A percentile compares a stretch with the other conserved stretches of the same genome.
These are phyloP conservation scores for Gouania willdenowi DNA, from an alignment of 2,797 vertebrate species.

Conservation along the genomic window DNA sequence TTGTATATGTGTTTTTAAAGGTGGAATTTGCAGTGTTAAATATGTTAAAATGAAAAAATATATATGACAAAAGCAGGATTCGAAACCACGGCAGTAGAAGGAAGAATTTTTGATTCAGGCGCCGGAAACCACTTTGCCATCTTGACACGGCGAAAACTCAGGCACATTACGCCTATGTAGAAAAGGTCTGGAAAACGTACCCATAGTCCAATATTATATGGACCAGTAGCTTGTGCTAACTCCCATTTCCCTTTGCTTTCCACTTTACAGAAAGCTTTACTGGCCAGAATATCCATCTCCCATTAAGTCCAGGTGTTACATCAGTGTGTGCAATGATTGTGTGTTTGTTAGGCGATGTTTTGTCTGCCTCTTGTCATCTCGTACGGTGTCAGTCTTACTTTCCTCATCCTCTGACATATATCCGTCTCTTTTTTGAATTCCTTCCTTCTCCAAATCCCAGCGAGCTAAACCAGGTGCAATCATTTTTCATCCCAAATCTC, in stretches of 20 bases:
- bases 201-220: no score
- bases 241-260: conserved; percentile 44
- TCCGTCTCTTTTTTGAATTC: conserved; percentile 13
- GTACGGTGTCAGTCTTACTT: conserved; percentile 1
- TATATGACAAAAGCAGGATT: no score
- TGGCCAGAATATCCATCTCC: conserved; percentile 59
- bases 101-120: no score
- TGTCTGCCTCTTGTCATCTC: conserved; percentile 1
- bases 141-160: no score
- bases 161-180: no score
- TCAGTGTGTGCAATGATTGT: not conserved
- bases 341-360: not conserved
- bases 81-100: no score
- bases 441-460: conserved; percentile 24
- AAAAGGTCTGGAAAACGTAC: no score
- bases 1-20: no score
- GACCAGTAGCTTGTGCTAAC: conserved; percentile 32
- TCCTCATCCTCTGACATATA: conserved; percentile 2
- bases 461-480: conserved; percentile 61
- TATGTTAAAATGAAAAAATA: no score
- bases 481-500: conserved; percentile 57
- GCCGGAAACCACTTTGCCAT: no score
- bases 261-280: conserved; percentile 50
- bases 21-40: no score
- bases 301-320: conserved; percentile 67